Percentiles rank a stretch among this genome's conserved stretches.
Evolutionary conservation across 2,888 invertebrate species (phyloP).

Genomic region (Phrixothrix hirtus): DNA sequence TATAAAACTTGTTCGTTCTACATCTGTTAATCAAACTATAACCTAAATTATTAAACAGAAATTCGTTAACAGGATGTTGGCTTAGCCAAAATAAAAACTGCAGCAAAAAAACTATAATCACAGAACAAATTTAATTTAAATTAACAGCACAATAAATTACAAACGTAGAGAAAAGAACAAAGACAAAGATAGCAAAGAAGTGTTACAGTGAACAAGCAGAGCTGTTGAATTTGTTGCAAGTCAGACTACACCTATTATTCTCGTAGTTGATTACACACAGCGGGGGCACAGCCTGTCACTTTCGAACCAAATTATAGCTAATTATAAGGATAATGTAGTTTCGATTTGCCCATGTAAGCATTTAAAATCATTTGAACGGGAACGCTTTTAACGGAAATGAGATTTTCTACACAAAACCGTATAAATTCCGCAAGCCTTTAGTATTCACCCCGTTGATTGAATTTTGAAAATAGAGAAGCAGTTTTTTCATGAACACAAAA

Average conservation of each 20-base stretch:
- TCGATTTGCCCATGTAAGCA: slow-evolving; percentile 53
- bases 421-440: slow-evolving; percentile 7
- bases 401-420: slow-evolving; percentile 7
- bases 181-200: background rate
- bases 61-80: background rate
- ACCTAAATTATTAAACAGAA: background rate
- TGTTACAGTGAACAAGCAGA: slow-evolving; percentile 28
- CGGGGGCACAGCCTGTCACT: slow-evolving; percentile 53
- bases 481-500: slow-evolving; percentile 3
- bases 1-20: too few species aligned
- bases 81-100: background rate
- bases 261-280: slow-evolving; percentile 55
- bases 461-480: slow-evolving; percentile 13
- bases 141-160: slow-evolving; percentile 9
- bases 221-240: slow-evolving; percentile 55
- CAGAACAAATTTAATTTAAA: slow-evolving; percentile 1
- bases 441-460: slow-evolving; percentile 11
- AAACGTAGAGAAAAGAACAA: slow-evolving; percentile 5
- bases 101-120: background rate
- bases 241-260: slow-evolving; percentile 56
- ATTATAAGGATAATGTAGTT: slow-evolving; percentile 53
- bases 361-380: slow-evolving; percentile 26
- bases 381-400: slow-evolving; percentile 16
- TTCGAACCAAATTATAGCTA: slow-evolving; percentile 53
- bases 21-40: too few species aligned